These are phyloP conservation scores for Dolichoris vasculosae DNA, from an alignment of 1,140 invertebrate genomes.

Conservation along the genomic window DNA sequence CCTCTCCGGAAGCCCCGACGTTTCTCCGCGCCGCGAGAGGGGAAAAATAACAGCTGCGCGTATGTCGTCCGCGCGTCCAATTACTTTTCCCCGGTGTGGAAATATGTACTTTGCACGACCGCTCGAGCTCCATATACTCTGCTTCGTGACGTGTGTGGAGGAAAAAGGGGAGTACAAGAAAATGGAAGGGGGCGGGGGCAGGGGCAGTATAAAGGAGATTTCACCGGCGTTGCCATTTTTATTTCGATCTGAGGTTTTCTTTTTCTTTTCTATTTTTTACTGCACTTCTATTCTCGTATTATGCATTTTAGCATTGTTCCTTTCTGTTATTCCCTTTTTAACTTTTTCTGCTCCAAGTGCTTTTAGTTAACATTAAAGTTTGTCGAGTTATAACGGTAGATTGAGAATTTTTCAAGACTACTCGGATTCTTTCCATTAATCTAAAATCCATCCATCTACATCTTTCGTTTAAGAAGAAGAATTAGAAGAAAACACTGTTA, in stretches of 20 bases:
- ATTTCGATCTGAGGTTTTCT: constrained; percentile 45
- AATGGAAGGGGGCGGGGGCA: background rate
- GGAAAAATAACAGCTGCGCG: constrained; percentile 55
- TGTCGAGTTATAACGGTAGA: background rate
- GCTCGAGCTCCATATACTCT: constrained; percentile 30
- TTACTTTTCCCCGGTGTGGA: constrained; percentile 57
- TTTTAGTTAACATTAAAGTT: background rate
- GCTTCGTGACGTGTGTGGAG: constrained; percentile 17
- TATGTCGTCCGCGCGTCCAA: constrained; percentile 58
- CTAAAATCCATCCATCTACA: background rate
- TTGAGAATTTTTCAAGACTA: background rate
- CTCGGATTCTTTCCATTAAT: background rate
- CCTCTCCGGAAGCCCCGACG: constrained; percentile 26
- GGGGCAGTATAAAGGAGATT: constrained; percentile 40
- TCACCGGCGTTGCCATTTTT: constrained; percentile 49
- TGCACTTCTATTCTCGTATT: background rate
- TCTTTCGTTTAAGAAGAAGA: background rate
- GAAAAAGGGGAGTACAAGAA: constrained; percentile 23
- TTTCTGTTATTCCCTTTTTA: background rate
- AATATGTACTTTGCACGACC: constrained; percentile 55
- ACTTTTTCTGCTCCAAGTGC: background rate
- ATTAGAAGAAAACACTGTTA: background rate
- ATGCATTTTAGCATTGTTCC: background rate
- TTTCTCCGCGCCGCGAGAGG: constrained; percentile 39
- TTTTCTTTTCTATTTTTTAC: constrained; percentile 33